A percentile compares a stretch with the other conserved stretches of the same genome.
phyloP scores from a whole-genome alignment of 2,888 invertebrate genomes.

The Spisula solida region DNA sequence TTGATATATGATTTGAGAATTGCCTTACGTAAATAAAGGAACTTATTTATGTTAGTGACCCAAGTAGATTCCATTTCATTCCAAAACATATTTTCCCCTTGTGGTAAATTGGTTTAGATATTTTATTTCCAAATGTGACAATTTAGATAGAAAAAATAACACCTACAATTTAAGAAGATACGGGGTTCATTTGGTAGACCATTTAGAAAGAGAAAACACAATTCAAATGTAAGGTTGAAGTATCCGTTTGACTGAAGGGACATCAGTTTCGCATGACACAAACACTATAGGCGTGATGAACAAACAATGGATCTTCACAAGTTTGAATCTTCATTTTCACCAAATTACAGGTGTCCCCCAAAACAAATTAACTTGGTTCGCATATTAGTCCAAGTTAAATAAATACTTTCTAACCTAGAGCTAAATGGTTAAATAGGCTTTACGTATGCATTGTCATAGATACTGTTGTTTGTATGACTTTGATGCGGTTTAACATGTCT shows the following conservation, averaged over 20 bases:
- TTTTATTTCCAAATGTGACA: slow-evolving; percentile 25
- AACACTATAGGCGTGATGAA: slow-evolving; percentile 1
- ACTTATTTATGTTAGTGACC: background rate
- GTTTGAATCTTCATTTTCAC: slow-evolving; percentile 34
- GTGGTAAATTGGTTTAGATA: slow-evolving; percentile 27
- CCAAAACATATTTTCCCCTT: background rate
- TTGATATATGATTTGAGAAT: background rate
- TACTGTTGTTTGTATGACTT: slow-evolving; percentile 34
- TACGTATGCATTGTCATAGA: slow-evolving; percentile 50
- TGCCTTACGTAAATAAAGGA: background rate
- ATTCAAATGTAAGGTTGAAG: slow-evolving; percentile 13
- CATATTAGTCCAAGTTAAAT: slow-evolving; percentile 18
- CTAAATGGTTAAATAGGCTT: slow-evolving; percentile 39
- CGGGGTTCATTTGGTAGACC: background rate
- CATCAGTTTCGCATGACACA: background rate
- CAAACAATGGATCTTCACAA: slow-evolving; percentile 39
- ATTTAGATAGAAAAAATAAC: slow-evolving; percentile 19
- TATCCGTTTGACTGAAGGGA: background rate
- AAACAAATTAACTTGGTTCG: background rate
- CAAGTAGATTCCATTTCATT: background rate
- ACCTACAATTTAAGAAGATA: background rate
- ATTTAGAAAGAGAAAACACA: background rate
- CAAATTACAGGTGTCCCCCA: slow-evolving; percentile 38
- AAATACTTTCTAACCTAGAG: slow-evolving; percentile 33
- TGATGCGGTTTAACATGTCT: slow-evolving; percentile 51